Percentiles rank a stretch among this genome's conserved stretches.
Evolutionary conservation across 2,888 invertebrate genomes (phyloP).

Genomic region (Drosophila phalerata): DNA sequence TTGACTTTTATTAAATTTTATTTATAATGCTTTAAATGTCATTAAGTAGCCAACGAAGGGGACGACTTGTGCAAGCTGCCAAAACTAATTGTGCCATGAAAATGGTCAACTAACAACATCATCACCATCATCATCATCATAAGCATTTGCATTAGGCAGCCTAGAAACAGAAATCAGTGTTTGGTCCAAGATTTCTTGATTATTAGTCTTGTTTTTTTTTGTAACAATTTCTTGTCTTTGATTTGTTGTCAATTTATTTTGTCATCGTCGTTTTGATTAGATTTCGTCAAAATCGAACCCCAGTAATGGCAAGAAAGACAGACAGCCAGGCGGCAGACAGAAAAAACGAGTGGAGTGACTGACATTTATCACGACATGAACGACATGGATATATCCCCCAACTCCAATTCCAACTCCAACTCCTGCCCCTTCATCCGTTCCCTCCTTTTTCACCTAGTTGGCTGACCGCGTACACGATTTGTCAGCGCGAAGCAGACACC

Average conservation of each 20-base stretch:
- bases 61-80: constrained; percentile 39
- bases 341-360: constrained; percentile 51
- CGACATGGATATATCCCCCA: constrained; percentile 33
- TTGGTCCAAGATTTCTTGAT: neutral
- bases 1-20: constrained; percentile 78
- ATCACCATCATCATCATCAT: constrained; percentile 25
- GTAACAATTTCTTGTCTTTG: constrained; percentile 48
- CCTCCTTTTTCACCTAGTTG: neutral
- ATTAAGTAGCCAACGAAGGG: constrained; percentile 49
- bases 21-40: constrained; percentile 74
- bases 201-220: constrained; percentile 12
- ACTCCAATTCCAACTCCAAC: neutral
- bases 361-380: constrained; percentile 71
- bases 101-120: constrained; percentile 21
- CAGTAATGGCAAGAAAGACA: constrained; percentile 27
- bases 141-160: constrained; percentile 31
- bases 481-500: constrained; percentile 65
- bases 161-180: constrained; percentile 21
- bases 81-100: constrained; percentile 54
- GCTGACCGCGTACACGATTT: constrained; percentile 70
- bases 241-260: constrained; percentile 73
- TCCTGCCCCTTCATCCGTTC: neutral
- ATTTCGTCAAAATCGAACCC: constrained; percentile 56
- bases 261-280: constrained; percentile 73
- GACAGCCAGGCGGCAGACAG: constrained; percentile 8